Conservation (phyloP, 2,888 invertebrate genomes). For the Trissolcus brochymenae region DNA sequence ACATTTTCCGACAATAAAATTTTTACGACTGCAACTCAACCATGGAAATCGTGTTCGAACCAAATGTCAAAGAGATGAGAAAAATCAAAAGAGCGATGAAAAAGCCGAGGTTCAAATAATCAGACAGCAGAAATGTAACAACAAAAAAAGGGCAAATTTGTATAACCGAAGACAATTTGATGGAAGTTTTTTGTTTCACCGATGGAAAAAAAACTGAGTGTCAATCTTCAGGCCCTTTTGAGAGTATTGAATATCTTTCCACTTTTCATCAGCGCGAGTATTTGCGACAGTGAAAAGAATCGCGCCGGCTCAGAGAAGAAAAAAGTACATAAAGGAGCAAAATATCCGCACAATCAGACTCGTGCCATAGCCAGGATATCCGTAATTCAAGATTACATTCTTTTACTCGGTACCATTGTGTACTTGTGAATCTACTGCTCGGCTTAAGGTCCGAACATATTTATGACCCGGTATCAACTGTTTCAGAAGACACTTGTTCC, state of each 20-base stretch:
- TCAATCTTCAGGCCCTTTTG: constrained; percentile 15
- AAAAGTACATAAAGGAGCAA: constrained; percentile 23
- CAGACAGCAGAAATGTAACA: no score
- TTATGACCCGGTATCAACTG: constrained; percentile 18
- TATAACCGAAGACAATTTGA: background rate
- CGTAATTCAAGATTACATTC: constrained; percentile 51
- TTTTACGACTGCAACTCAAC: no score
- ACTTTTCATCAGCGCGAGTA: constrained; percentile 43
- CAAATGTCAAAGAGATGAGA: no score
- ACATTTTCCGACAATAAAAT: no score
- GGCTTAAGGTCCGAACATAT: constrained; percentile 16
- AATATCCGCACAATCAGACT: constrained; percentile 33
- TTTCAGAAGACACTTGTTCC: constrained; percentile 16
- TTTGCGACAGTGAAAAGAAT: constrained; percentile 33
- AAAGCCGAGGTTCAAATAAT: no score
- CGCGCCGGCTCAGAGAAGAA: constrained; percentile 10
- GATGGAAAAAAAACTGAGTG: constrained; percentile 12
- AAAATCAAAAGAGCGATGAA: no score
- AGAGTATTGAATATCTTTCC: constrained; percentile 27
- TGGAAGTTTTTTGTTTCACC: constrained; percentile 6
- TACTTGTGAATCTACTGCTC: constrained; percentile 16
- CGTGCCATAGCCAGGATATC: constrained; percentile 35
- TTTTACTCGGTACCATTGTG: constrained; percentile 24
- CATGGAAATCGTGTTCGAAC: no score
- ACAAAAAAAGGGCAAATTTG: no score